Evolutionary conservation across 2,888 invertebrate species (phyloP).

Genomic region (Ischnura elegans): DNA sequence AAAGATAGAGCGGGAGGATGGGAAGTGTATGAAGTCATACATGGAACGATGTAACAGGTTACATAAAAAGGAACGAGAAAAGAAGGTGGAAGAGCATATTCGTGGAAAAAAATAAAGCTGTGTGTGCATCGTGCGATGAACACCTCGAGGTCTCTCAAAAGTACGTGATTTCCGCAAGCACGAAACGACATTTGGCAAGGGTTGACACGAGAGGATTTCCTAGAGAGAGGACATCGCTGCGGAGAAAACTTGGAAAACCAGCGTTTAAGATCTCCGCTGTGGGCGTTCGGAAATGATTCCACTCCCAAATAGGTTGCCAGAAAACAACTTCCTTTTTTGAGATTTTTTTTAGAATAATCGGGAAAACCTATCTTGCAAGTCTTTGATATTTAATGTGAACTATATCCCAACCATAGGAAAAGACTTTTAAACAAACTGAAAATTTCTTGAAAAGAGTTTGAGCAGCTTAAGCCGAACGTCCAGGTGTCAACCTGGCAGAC

Average conservation of each 20-base stretch:
- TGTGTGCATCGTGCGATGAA: not conserved
- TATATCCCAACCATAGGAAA: too few species aligned
- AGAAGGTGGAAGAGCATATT: not conserved
- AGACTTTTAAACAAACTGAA: too few species aligned
- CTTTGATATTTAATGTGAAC: too few species aligned
- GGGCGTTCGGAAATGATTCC: not conserved
- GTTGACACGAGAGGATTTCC: not conserved
- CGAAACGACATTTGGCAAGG: not conserved
- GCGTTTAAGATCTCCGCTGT: not conserved
- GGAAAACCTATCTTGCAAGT: too few species aligned
- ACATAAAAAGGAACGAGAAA: not conserved
- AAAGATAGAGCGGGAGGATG: not conserved
- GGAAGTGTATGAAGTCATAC: not conserved
- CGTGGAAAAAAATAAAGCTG: not conserved
- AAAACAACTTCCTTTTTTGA: too few species aligned
- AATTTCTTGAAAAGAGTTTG: too few species aligned
- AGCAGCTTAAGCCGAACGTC: too few species aligned
- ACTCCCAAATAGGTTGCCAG: too few species aligned
- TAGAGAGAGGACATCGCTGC: not conserved
- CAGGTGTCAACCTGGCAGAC: too few species aligned
- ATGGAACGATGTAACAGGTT: slow-evolving; percentile 23
- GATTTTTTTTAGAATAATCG: too few species aligned
- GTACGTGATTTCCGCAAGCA: not conserved
- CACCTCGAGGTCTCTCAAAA: not conserved
- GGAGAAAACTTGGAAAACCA: not conserved